phyloP scores from a whole-genome alignment of 2,888 invertebrate species.

The Acrobasis repandana region DNA sequence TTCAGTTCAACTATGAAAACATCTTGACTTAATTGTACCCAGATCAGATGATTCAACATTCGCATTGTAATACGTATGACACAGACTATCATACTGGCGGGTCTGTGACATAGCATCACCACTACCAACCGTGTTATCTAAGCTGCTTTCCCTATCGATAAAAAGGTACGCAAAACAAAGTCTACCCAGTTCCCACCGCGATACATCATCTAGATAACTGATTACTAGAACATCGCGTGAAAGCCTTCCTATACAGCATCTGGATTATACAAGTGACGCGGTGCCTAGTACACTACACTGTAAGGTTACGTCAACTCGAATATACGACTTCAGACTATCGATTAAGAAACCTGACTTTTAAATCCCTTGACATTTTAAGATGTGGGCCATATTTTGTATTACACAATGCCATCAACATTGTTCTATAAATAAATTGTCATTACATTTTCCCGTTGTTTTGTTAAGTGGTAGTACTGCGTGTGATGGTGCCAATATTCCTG shows the following conservation, averaged over 20 bases:
- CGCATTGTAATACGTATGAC: slow-evolving; percentile 5
- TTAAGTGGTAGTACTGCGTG: slow-evolving; percentile 9
- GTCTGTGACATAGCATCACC: slow-evolving; percentile 9
- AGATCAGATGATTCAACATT: background rate
- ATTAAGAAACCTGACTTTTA: slow-evolving; percentile 16
- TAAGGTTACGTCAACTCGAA: slow-evolving; percentile 14
- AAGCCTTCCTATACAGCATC: background rate
- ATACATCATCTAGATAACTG: slow-evolving; percentile 3
- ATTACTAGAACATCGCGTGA: background rate
- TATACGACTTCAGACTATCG: slow-evolving; percentile 4
- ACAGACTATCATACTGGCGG: slow-evolving; percentile 2
- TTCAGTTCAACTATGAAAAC: no score
- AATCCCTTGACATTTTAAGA: slow-evolving; percentile 11
- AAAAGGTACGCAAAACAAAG: background rate
- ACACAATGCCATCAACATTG: slow-evolving; percentile 4
- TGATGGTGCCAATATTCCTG: slow-evolving; percentile 28
- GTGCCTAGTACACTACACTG: background rate
- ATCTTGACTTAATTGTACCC: no score
- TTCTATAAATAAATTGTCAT: slow-evolving; percentile 1
- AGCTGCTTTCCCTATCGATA: slow-evolving; percentile 8
- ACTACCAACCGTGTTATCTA: slow-evolving; percentile 5
- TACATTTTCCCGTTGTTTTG: slow-evolving; percentile 5
- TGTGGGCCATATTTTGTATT: background rate
- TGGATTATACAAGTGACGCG: slow-evolving; percentile 5
- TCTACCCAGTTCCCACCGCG: slow-evolving; percentile 7